Base-by-base conservation (phyloP, 2,888 invertebrate species). In the Phortica okadai region DNA sequence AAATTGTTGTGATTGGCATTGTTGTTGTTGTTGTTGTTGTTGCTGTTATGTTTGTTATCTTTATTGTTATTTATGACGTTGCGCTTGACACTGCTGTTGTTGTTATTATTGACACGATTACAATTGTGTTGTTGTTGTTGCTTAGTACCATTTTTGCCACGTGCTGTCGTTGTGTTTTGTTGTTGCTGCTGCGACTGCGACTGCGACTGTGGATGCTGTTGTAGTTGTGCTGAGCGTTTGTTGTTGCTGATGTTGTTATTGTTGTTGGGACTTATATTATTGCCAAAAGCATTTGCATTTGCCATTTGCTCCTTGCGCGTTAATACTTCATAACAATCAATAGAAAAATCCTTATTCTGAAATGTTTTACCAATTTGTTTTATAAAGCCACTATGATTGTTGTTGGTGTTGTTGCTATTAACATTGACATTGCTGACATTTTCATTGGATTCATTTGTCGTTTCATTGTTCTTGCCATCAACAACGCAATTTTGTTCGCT, bases 1-100 rank as follows among this genome's bases (percentile, higher is more conserved):
- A 78, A 2, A 81, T 75, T 81, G 81, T 69, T 81, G 78, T 2
- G 33, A 33, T 11, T 83, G 82, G 56, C 81, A 78, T 33, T 82
- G 10, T 72, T 25, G 33, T 77, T 6, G 75, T 21, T 78, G 50
- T 10, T 78, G 69, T 73, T 79, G 76, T 79, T 79, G 72, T 72
- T 79, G 77, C 75, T 82, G n/a, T 74, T 72, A 58, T 69, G 33
- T 80, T 76, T 0, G 67, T 8, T 14, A 21, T 11, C 6, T n/a
- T 45, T 16, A 41, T 67, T 70, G 66, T 16, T 7, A 66, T 16
- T 14, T 45, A n/a, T n/a, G 10, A 54, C 6, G 44, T 69, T 75
- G 54, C 16, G 56, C 14, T 69, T 67, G 11, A 6, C 42, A n/a
- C 58, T 14, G 16, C 16, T 54, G 42, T 14, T 21, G 44, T 45